A percentile compares a stretch with the other conserved stretches of the same genome.
Evolutionary conservation across 1,140 invertebrate species (phyloP).

Genomic region (Conopomorpha cramerella): DNA sequence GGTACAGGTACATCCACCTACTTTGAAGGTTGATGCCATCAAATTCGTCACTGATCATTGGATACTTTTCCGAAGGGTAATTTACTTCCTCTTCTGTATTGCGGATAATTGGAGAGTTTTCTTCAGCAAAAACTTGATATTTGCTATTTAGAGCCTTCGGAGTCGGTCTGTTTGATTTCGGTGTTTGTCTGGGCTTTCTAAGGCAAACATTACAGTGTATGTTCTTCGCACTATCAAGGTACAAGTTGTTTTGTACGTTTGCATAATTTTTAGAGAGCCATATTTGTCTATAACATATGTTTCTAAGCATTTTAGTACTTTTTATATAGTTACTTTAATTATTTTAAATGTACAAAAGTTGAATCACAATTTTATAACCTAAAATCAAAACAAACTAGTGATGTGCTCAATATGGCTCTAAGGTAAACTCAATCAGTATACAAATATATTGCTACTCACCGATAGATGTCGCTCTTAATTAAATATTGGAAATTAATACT

Average conservation of each 20-base stretch:
- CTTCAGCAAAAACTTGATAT: constrained; percentile 67
- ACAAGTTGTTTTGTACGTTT: neutral
- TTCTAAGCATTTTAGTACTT: no score
- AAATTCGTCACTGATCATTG: constrained; percentile 58
- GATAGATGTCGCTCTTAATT: no score
- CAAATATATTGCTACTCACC: no score
- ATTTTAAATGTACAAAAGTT: no score
- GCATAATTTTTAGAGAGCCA: neutral
- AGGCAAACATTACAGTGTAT: constrained; percentile 51
- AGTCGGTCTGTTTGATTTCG: constrained; percentile 33
- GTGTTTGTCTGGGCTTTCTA: constrained; percentile 49
- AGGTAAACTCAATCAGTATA: no score
- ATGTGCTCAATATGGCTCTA: no score
- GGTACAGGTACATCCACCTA: constrained; percentile 30
- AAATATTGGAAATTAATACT: no score
- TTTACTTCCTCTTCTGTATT: constrained; percentile 68
- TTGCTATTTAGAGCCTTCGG: constrained; percentile 44
- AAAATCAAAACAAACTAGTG: no score
- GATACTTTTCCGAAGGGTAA: constrained; percentile 36
- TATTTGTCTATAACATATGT: constrained; percentile 9
- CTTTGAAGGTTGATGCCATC: constrained; percentile 54
- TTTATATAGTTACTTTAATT: no score
- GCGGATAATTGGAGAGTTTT: constrained; percentile 66
- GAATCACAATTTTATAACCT: no score
- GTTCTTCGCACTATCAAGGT: constrained; percentile 7